phyloP scores from a whole-genome alignment of 2,888 invertebrate genomes.

The Tubiluchus corallicola region DNA sequence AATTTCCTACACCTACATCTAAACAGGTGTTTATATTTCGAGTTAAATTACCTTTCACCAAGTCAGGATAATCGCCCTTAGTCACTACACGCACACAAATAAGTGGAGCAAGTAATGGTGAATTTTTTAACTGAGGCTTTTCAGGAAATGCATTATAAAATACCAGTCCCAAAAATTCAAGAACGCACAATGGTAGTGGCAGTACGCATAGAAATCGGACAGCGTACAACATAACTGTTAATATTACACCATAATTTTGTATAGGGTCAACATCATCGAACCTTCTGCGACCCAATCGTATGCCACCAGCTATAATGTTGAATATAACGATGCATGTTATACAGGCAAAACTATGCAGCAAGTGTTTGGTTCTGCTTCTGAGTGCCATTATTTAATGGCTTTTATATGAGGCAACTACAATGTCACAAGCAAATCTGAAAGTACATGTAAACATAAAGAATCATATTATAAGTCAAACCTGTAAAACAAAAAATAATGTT shows the following conservation, averaged over 20 bases:
- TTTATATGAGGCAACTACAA: too few relatives aligned
- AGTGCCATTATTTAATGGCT: too few relatives aligned
- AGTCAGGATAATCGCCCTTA: slow-evolving; percentile 74
- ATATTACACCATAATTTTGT: slow-evolving; percentile 55
- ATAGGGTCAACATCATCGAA: slow-evolving; percentile 45
- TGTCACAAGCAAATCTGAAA: too few relatives aligned
- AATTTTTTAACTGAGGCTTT: slow-evolving; percentile 66
- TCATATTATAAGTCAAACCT: too few relatives aligned
- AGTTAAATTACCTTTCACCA: slow-evolving; percentile 66
- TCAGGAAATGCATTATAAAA: slow-evolving; percentile 88
- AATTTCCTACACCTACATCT: slow-evolving; percentile 80
- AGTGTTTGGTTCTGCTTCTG: slow-evolving; percentile 49
- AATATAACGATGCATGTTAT: slow-evolving; percentile 52
- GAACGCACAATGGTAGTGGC: slow-evolving; percentile 65
- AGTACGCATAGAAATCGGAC: slow-evolving; percentile 60
- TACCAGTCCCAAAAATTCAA: slow-evolving; percentile 65
- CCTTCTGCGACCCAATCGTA: slow-evolving; percentile 27
- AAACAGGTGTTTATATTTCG: slow-evolving; percentile 69
- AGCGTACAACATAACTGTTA: slow-evolving; percentile 52
- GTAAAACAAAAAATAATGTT: too few relatives aligned
- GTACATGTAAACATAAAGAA: too few relatives aligned
- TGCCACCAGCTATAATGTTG: slow-evolving; percentile 43
- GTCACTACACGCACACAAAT: slow-evolving; percentile 86
- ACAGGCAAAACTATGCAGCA: slow-evolving; percentile 56
- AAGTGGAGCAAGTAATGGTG: slow-evolving; percentile 76